Percentiles rank a stretch among this genome's conserved stretches.
Evolutionary conservation across 2,888 invertebrate species (phyloP).

Genomic region (Phania funesta): DNA sequence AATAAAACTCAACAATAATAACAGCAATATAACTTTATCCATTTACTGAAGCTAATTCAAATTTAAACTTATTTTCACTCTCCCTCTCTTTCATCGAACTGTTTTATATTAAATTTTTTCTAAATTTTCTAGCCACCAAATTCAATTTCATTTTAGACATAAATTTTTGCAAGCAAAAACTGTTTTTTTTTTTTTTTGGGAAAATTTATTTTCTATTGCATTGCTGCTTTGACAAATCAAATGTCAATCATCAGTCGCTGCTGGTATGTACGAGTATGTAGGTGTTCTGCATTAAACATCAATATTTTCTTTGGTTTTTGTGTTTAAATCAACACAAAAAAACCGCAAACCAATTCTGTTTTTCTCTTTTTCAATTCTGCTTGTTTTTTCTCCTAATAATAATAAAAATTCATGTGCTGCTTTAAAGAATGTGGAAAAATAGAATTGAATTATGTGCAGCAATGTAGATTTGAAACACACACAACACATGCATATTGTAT

Average conservation of each 20-base stretch:
- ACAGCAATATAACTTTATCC: not conserved
- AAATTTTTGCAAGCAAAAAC: constrained; percentile 1
- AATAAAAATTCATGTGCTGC: constrained; percentile 15
- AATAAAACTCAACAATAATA: not conserved
- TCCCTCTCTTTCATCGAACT: not conserved
- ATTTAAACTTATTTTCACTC: not conserved
- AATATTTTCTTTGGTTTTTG: constrained; percentile 45
- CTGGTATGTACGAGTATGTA: constrained; percentile 17
- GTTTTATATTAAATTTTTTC: not conserved
- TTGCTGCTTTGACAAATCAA: constrained; percentile 59
- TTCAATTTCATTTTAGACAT: not conserved
- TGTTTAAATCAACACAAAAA: constrained; percentile 44
- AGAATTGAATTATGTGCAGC: no score
- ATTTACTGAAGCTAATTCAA: not conserved
- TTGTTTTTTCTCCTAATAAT: not conserved
- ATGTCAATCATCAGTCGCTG: constrained; percentile 54
- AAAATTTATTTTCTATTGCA: constrained; percentile 24
- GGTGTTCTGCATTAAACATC: constrained; percentile 1
- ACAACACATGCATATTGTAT: no score
- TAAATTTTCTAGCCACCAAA: not conserved
- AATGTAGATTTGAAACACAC: no score
- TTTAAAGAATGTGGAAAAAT: not conserved
- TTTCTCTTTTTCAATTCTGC: not conserved
- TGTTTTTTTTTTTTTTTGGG: not conserved
- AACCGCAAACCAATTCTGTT: constrained; percentile 45